Percentiles rank a stretch among this genome's conserved stretches.
Evolutionary conservation across 2,888 invertebrate genomes (phyloP).

Genomic region (Pyrgus malvae): DNA sequence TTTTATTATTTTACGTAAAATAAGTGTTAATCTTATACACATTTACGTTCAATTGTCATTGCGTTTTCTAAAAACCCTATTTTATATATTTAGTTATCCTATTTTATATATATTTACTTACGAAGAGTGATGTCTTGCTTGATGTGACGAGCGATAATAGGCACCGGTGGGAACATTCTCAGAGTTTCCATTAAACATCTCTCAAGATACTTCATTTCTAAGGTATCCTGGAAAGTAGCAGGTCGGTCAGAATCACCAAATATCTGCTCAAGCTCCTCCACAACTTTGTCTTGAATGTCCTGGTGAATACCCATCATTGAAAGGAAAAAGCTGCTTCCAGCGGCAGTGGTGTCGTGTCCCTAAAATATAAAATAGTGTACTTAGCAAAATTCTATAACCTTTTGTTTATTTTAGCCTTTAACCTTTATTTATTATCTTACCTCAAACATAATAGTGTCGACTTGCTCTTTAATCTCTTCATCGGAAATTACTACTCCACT

Average conservation of each 20-base stretch:
- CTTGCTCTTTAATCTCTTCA: slow-evolving; percentile 91
- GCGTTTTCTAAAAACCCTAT: no score
- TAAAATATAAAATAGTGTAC: slow-evolving; percentile 39
- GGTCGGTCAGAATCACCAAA: slow-evolving; percentile 89
- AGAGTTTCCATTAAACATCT: slow-evolving; percentile 91
- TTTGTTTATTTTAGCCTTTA: background rate
- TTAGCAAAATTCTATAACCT: background rate
- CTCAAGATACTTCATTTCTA: slow-evolving; percentile 93
- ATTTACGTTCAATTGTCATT: no score
- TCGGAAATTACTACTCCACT: slow-evolving; percentile 87
- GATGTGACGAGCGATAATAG: slow-evolving; percentile 87
- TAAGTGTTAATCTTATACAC: background rate
- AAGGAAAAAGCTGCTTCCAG: slow-evolving; percentile 91
- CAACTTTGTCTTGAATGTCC: slow-evolving; percentile 87
- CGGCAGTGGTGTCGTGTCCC: slow-evolving; percentile 92
- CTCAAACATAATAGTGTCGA: slow-evolving; percentile 94
- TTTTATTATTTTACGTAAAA: no score
- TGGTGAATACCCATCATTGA: slow-evolving; percentile 89
- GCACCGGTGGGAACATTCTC: slow-evolving; percentile 90
- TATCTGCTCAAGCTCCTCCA: slow-evolving; percentile 87
- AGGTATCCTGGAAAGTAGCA: slow-evolving; percentile 89
- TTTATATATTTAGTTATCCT: no score
- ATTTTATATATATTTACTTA: no score
- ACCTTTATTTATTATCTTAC: no score
- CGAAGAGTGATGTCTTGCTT: slow-evolving; percentile 87